Conservation (phyloP, 2,888 invertebrate genomes). For the Nudaria mundana region DNA sequence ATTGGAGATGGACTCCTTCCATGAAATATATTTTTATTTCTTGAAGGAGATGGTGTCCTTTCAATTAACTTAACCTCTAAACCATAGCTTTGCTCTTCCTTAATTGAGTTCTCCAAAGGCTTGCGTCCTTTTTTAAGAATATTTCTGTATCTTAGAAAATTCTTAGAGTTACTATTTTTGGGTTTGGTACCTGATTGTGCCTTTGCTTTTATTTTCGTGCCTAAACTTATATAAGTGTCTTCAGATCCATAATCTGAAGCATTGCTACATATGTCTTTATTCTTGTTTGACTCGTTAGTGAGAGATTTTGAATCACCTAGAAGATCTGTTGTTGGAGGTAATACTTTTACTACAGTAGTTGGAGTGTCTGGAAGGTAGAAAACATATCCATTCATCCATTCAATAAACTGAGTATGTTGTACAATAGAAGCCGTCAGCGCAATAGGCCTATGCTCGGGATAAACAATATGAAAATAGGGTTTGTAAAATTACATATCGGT, state of each 20-base stretch:
- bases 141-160: slow-evolving; percentile 59
- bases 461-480: too few relatives aligned
- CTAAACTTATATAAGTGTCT: slow-evolving; percentile 74
- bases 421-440: too few relatives aligned
- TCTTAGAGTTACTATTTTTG: slow-evolving; percentile 54
- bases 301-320: slow-evolving; percentile 45
- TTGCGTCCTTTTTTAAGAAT: slow-evolving; percentile 56
- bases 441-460: too few relatives aligned
- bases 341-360: slow-evolving; percentile 51
- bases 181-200: slow-evolving; percentile 62
- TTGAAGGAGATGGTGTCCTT: slow-evolving; percentile 48
- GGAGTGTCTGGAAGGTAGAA: slow-evolving; percentile 54
- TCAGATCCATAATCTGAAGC: slow-evolving; percentile 75
- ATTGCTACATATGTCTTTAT: slow-evolving; percentile 65
- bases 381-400: too few relatives aligned
- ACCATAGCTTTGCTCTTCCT: slow-evolving; percentile 55
- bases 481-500: too few relatives aligned
- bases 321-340: slow-evolving; percentile 64
- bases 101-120: slow-evolving; percentile 47
- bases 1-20: slow-evolving; percentile 51
- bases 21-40: slow-evolving; percentile 43
- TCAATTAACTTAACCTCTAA: slow-evolving; percentile 68
- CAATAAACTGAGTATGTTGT: too few relatives aligned
- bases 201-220: slow-evolving; percentile 76
- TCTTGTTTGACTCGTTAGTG: slow-evolving; percentile 35